These are phyloP conservation scores for Scaptomyza hsui DNA, from an alignment of 1,140 invertebrate genomes.

Conservation along the genomic window DNA sequence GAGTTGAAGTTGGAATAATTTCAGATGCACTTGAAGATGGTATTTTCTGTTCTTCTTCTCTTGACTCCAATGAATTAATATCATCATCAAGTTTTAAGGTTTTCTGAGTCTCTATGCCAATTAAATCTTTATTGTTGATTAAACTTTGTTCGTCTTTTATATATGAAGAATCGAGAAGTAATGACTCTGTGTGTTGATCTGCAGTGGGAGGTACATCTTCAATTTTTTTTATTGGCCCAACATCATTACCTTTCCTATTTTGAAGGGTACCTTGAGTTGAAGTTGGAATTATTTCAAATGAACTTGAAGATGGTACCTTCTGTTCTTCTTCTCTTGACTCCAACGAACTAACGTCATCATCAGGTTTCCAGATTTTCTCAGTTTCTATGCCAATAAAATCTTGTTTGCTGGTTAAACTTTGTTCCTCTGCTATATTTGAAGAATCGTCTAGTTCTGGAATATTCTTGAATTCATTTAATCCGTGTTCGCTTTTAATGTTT, in stretches of 20 bases:
- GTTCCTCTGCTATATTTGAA: not conserved
- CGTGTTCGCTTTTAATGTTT: too few relatives aligned
- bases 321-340: not conserved
- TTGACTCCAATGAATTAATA: not conserved
- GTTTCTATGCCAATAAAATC: not conserved
- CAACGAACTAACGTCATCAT: not conserved
- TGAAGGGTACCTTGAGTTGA: too few relatives aligned
- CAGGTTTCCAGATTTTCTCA: not conserved
- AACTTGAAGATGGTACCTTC: not conserved
- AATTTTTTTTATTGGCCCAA: too few relatives aligned
- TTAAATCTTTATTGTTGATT: not conserved
- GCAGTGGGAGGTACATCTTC: too few relatives aligned
- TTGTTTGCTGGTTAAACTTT: not conserved
- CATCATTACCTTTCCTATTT: too few relatives aligned
- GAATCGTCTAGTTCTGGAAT: too few relatives aligned
- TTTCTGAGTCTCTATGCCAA: not conserved
- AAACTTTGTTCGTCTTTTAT: not conserved
- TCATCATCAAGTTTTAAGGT: not conserved
- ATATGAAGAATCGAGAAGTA: too few relatives aligned
- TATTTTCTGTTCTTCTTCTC: not conserved
- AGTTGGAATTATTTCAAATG: not conserved
- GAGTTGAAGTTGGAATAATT: not conserved
- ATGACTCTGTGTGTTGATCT: too few relatives aligned
- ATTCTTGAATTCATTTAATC: too few relatives aligned
- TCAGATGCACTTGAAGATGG: not conserved